Base-by-base conservation (phyloP, 2,888 invertebrate species). In the Drosophila macrospina region DNA sequence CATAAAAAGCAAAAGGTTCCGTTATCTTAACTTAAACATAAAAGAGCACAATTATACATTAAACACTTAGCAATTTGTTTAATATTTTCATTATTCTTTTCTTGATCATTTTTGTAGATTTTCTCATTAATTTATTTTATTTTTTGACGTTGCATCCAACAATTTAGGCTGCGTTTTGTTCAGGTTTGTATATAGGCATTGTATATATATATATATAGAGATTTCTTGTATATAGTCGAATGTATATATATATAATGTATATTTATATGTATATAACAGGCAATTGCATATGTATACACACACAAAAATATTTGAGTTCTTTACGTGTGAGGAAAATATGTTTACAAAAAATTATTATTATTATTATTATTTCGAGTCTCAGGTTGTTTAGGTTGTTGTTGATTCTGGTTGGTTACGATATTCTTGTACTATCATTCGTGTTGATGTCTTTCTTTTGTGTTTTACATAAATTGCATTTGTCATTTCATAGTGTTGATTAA, bases 301-400 rank as follows among this genome's bases (percentile, higher is more conserved):
- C 76, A 73, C 63, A 78, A 64, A 80, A 74, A 84, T 85, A 78
- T 82, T 76, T 54, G 72, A 81, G 85, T 87, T 63, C 50, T 69
- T 77, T 66, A 63, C 37, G 71, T 74, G 65, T 74, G 80, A 83
- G 78, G 67, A 66, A 72, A 64, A 78, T 69, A 61, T 63, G 68
- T 69, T 54, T 62, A 69, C 65, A 74, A 78, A 66, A 82, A 75
- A 66, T 59, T 52, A 28, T 57, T 47, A 24, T 50, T 60, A 69
- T 64, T 66, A 59, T 72, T 56, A 51, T 59, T 68, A 55, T 52
- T 67, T 72, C 47, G 71, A 82, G 79, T 87, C 82, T 81, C 80
- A 80, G 86, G 81, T 83, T 65, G 69, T 62, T 20, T 20, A 20
- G 20, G 42, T 62, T 67, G 65, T 52, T 44, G 59, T 81, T 57